These are phyloP conservation scores for Lepidocolaptes lacrymiger DNA, from an alignment of 2,797 vertebrate species.

Conservation along the genomic window DNA sequence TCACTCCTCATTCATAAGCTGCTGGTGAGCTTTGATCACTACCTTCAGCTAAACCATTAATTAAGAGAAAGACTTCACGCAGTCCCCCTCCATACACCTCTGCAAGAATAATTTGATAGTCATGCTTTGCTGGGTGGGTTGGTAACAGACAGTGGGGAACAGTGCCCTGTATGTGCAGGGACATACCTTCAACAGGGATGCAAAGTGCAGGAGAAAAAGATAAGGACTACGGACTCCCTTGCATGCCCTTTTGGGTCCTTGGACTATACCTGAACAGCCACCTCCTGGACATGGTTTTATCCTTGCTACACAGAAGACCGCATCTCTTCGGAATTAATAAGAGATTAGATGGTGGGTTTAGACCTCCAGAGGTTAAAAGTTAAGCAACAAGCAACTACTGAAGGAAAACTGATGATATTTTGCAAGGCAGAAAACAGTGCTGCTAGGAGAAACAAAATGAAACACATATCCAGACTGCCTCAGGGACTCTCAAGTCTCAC, in stretches of 20 bases:
- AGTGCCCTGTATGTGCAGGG: neutral
- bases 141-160: neutral
- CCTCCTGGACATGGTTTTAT: neutral
- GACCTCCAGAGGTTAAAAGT: neutral
- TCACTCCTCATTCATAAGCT: neutral
- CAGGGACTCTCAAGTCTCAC: neutral
- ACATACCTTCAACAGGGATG: neutral
- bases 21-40: neutral
- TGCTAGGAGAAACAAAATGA: neutral
- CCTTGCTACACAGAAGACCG: neutral
- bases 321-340: neutral
- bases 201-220: neutral
- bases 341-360: neutral
- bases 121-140: neutral
- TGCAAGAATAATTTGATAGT: neutral
- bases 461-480: neutral
- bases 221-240: fast-evolving
- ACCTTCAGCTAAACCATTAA: neutral
- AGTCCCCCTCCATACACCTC: neutral
- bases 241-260: neutral
- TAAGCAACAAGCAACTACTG: neutral
- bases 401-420: neutral
- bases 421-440: neutral
- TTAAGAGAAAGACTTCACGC: neutral
- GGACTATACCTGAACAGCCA: neutral